Conservation (phyloP, 53 echinoderm and acorn worm genomes). For the Paracentrotus lividus region DNA sequence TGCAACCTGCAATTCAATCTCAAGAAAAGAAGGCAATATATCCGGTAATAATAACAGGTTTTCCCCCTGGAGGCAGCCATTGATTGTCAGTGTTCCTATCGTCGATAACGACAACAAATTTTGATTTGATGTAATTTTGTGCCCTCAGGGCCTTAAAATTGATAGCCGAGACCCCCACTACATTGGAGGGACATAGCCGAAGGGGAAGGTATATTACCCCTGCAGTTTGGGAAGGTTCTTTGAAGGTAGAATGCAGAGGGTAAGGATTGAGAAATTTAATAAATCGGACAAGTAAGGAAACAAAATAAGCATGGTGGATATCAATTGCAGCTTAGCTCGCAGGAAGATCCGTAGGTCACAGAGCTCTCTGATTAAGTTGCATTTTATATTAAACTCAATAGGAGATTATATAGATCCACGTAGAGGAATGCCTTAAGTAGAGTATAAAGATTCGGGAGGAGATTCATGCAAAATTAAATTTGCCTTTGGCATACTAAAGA, state of each 20-base stretch:
- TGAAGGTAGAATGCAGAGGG: neutral
- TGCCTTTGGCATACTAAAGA: slow-evolving; percentile 42
- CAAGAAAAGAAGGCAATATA: slow-evolving; percentile 20
- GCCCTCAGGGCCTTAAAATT: slow-evolving; percentile 38
- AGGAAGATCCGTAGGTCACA: slow-evolving; percentile 32
- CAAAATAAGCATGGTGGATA: neutral
- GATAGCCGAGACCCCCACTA: slow-evolving; percentile 42
- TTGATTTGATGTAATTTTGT: slow-evolving; percentile 59
- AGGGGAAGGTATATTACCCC: slow-evolving; percentile 17
- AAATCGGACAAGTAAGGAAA: slow-evolving; percentile 3
- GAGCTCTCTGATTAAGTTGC: slow-evolving; percentile 9
- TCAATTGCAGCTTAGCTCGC: slow-evolving; percentile 26
- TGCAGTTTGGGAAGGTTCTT: neutral
- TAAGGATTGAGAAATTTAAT: neutral
- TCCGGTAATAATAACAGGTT: slow-evolving; percentile 33
- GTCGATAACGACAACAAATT: slow-evolving; percentile 59
- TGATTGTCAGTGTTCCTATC: slow-evolving; percentile 44
- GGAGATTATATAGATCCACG: neutral
- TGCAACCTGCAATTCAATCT: slow-evolving; percentile 12
- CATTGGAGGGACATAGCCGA: neutral
- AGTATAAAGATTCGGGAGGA: slow-evolving; percentile 7
- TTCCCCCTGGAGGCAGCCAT: slow-evolving; percentile 20
- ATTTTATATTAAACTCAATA: slow-evolving; percentile 3
- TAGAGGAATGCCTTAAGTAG: neutral
- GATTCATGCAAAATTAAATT: neutral